Conservation (phyloP, 2,888 invertebrate species). For the Erebia palarica region DNA sequence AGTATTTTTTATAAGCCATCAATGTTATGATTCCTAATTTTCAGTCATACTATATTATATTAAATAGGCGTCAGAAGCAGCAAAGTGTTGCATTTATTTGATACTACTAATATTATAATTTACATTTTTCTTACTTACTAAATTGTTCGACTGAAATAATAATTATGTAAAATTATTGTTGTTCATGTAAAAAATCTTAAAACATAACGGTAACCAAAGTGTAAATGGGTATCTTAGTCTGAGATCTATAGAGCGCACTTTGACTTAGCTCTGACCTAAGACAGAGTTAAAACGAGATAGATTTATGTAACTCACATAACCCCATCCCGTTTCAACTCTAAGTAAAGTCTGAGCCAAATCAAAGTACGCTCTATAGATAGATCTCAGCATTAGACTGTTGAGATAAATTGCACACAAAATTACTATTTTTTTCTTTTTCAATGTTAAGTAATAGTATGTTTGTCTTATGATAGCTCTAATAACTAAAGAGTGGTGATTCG, state of each 20-base stretch:
- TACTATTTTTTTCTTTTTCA: background rate
- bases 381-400: too few species aligned
- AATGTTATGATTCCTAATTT: slow-evolving; percentile 19
- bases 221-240: background rate
- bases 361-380: too few species aligned
- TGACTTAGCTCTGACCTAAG: too few species aligned
- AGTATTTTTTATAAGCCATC: slow-evolving; percentile 9
- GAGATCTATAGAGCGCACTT: too few species aligned
- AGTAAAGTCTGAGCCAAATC: too few species aligned
- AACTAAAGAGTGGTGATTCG: too few species aligned
- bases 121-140: background rate
- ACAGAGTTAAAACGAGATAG: too few species aligned
- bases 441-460: background rate
- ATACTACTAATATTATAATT: background rate
- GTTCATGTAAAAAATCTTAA: background rate
- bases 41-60: slow-evolving; percentile 10
- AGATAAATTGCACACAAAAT: background rate
- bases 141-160: slow-evolving; percentile 10
- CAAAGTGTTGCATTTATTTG: slow-evolving; percentile 19
- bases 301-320: too few species aligned
- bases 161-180: background rate
- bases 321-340: too few species aligned
- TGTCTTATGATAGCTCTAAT: too few species aligned
- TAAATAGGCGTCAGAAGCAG: slow-evolving; percentile 8
- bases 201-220: background rate